Evolutionary conservation across 1,140 invertebrate species (phyloP).

Genomic region (Eueides isabella): DNA sequence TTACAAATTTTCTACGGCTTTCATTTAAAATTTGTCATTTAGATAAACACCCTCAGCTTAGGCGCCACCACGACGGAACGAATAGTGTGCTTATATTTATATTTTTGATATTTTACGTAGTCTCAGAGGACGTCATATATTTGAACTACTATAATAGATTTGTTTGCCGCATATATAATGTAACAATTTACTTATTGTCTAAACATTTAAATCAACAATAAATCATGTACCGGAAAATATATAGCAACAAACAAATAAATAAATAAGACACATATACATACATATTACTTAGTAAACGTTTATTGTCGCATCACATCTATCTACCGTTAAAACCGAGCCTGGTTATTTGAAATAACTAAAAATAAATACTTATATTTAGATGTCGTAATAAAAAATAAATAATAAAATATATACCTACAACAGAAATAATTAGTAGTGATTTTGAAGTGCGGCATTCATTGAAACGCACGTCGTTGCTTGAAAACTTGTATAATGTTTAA

Average conservation of each 20-base stretch:
- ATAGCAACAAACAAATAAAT: not conserved
- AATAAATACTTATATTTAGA: not conserved
- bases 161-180: not conserved
- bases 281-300: not conserved
- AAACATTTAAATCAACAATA: not conserved
- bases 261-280: not conserved
- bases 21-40: not conserved
- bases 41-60: not conserved
- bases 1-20: not conserved
- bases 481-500: not conserved
- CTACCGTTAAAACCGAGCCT: not conserved
- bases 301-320: constrained; percentile 5
- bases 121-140: not conserved
- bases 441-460: not conserved
- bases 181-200: not conserved
- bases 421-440: not conserved
- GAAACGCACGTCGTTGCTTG: not conserved
- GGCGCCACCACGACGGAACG: constrained; percentile 2
- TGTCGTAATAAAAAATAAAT: not conserved
- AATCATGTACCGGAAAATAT: not conserved
- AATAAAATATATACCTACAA: no score
- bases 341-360: not conserved
- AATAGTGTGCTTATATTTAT: not conserved
- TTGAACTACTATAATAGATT: not conserved
- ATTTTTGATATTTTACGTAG: not conserved